Conservation (phyloP, 2,113 vertebrate species). For the Peromyscus polionotus region DNA sequence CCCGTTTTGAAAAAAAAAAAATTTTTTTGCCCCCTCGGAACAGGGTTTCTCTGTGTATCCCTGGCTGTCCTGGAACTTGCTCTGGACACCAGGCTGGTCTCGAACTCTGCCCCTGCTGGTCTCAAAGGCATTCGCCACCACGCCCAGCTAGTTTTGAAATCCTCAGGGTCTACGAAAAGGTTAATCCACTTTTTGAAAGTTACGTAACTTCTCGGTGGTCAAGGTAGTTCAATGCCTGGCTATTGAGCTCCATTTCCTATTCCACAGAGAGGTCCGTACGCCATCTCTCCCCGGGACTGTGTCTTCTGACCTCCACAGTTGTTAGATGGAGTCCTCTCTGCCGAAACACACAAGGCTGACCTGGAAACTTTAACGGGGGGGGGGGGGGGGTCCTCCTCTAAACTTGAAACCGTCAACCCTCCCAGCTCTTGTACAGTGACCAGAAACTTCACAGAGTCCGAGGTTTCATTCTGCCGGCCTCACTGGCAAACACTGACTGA, state of each 20-base stretch:
- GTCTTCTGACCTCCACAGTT: background rate
- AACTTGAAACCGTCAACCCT: slow-evolving; percentile 29
- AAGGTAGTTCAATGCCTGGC: background rate
- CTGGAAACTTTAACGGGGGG: background rate
- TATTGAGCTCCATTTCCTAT: background rate
- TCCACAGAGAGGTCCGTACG: background rate
- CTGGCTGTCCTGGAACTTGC: background rate
- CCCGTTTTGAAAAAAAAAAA: background rate
- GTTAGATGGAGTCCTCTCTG: background rate
- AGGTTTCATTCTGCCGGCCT: background rate
- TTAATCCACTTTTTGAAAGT: background rate
- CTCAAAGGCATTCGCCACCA: background rate
- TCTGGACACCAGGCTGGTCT: background rate
- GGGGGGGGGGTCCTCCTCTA: background rate
- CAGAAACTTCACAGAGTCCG: slow-evolving; percentile 3
- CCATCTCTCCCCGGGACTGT: background rate
- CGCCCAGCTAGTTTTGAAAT: slow-evolving; percentile 26
- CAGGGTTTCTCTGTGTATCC: background rate
- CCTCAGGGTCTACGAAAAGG: slow-evolving; percentile 16
- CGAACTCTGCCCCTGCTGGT: background rate
- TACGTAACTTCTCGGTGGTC: background rate
- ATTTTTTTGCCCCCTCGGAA: accelerated
- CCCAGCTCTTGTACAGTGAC: slow-evolving; percentile 40
- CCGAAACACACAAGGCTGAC: slow-evolving; percentile 59
- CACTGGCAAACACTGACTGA: background rate